A percentile compares a stretch with the other conserved stretches of the same genome.
Evolutionary conservation across 2,888 invertebrate species (phyloP).

Genomic region (Ryuthela nishihirai): DNA sequence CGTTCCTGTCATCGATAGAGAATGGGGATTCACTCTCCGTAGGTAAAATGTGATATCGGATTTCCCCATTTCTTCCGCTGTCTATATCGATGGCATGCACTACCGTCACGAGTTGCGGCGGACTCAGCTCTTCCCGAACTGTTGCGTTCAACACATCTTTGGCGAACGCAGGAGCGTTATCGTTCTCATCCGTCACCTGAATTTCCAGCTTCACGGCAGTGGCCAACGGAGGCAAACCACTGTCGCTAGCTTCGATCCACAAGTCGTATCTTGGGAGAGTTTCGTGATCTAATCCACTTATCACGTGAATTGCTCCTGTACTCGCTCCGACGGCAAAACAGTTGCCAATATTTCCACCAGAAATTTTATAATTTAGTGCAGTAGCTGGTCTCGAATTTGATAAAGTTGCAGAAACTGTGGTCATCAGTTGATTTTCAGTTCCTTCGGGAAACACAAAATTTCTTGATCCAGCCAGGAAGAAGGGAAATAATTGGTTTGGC

Average conservation of each 20-base stretch:
- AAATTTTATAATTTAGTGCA: constrained; percentile 69
- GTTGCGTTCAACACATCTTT: constrained; percentile 75
- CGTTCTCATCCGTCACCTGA: constrained; percentile 86
- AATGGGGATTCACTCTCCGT: constrained; percentile 67
- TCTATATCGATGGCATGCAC: constrained; percentile 81
- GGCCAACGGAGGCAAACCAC: constrained; percentile 72
- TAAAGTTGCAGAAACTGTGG: constrained; percentile 68
- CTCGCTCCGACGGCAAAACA: constrained; percentile 74
- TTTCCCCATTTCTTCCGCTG: constrained; percentile 77
- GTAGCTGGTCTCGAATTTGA: constrained; percentile 73
- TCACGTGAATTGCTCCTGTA: constrained; percentile 74
- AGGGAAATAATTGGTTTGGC: no score
- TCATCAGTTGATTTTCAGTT: constrained; percentile 56
- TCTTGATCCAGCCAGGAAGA: constrained; percentile 57
- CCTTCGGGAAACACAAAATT: constrained; percentile 59
- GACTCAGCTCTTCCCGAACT: constrained; percentile 72
- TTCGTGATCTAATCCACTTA: constrained; percentile 80
- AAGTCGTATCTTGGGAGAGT: constrained; percentile 76
- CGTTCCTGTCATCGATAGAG: constrained; percentile 71
- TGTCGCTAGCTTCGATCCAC: constrained; percentile 85
- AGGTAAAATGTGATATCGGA: constrained; percentile 63
- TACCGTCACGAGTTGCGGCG: constrained; percentile 66
- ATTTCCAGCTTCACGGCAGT: constrained; percentile 75
- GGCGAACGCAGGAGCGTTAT: constrained; percentile 81
- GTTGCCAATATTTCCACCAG: constrained; percentile 85